Conservation (phyloP, 2,797 vertebrate species). For the Halcyon badia region DNA sequence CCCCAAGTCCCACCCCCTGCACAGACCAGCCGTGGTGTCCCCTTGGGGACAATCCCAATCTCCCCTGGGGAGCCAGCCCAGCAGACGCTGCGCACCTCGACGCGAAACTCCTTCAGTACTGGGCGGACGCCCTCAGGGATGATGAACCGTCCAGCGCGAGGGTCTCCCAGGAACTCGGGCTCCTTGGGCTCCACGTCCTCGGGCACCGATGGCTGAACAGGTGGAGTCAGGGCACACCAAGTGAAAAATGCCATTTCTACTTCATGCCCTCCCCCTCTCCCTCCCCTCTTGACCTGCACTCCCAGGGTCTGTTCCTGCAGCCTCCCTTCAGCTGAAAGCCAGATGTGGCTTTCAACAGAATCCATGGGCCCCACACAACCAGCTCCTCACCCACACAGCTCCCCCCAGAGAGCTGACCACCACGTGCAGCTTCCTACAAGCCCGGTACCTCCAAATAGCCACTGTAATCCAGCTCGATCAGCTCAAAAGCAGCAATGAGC, state of each 20-base stretch:
- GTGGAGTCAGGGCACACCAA: background rate
- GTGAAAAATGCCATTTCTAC: background rate
- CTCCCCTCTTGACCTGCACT: background rate
- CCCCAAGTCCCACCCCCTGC: background rate
- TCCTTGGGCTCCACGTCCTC: slow-evolving; percentile 87
- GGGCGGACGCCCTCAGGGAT: slow-evolving; percentile 90
- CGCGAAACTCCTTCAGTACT: slow-evolving; percentile 89
- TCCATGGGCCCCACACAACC: background rate
- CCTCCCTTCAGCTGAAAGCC: background rate
- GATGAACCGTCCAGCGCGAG: slow-evolving; percentile 78
- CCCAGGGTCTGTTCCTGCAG: background rate
- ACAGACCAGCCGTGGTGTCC: background rate
- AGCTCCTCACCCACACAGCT: background rate
- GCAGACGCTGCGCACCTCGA: slow-evolving; percentile 84
- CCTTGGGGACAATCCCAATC: no score
- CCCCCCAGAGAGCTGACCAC: background rate
- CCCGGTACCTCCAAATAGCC: slow-evolving; percentile 87
- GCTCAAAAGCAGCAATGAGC: slow-evolving; percentile 91
- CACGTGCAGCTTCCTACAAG: background rate
- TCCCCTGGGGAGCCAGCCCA: background rate
- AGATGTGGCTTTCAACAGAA: background rate
- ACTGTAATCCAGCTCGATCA: slow-evolving; percentile 92
- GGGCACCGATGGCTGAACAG: slow-evolving; percentile 85
- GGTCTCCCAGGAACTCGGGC: slow-evolving; percentile 76
- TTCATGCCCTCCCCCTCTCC: background rate